Percentiles rank a stretch among this genome's conserved stretches.
Conservation (phyloP, 1,140 invertebrate species). For the Stenopsyche tienmushanensis region DNA sequence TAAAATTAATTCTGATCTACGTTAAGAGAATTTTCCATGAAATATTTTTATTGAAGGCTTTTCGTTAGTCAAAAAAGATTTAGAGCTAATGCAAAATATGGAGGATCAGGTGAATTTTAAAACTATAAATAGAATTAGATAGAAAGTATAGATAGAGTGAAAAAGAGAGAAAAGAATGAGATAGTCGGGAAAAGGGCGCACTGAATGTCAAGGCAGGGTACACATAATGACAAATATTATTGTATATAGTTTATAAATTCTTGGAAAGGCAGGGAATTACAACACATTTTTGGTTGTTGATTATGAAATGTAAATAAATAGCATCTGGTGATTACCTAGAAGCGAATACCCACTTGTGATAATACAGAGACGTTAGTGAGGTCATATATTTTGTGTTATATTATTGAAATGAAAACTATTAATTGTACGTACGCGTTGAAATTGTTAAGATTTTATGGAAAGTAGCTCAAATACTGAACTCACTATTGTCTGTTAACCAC, state of each 20-base stretch:
- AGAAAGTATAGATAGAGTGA: constrained; percentile 13
- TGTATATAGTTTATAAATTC: constrained; percentile 27
- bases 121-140: too few relatives aligned
- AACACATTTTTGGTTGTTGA: constrained; percentile 40
- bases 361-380: constrained; percentile 21
- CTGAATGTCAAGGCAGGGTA: constrained; percentile 38
- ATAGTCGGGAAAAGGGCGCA: constrained; percentile 33
- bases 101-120: too few relatives aligned
- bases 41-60: too few relatives aligned
- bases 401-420: not conserved
- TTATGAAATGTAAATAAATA: constrained; percentile 40
- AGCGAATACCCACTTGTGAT: constrained; percentile 40
- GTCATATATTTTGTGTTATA: constrained; percentile 8
- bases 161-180: constrained; percentile 34
- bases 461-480: constrained; percentile 11
- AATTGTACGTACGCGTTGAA: not conserved
- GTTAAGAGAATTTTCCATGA: too few relatives aligned
- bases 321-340: constrained; percentile 42
- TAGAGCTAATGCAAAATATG: too few relatives aligned
- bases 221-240: constrained; percentile 37
- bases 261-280: constrained; percentile 34
- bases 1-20: too few relatives aligned
- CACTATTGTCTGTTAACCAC: constrained; percentile 33
- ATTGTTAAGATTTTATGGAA: not conserved
- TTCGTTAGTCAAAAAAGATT: too few relatives aligned